These are phyloP conservation scores for Anolis carolinensis DNA, from an alignment of 2,113 vertebrate species.

Conservation along the genomic window DNA sequence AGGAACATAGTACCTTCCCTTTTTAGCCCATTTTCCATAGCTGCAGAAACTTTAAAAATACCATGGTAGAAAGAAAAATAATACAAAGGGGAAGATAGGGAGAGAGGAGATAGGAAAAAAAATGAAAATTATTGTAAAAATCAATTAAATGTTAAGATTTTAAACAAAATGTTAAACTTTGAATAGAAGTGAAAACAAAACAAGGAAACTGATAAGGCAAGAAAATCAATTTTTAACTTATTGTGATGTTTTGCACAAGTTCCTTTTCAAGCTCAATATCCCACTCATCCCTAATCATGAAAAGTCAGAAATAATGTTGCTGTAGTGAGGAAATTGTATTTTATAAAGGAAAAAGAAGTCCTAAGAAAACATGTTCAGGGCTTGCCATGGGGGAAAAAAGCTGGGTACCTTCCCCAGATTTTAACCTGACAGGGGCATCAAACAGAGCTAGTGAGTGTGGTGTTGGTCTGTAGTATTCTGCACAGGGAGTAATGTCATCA, in stretches of 20 bases:
- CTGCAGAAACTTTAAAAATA: constrained; percentile 1
- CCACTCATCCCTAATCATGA: too few species aligned
- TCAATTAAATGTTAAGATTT: not conserved
- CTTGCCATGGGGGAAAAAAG: not conserved
- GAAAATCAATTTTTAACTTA: not conserved
- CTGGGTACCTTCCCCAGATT: too few species aligned
- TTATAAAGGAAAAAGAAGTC: not conserved
- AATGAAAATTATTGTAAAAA: not conserved
- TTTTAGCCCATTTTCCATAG: constrained; percentile 20
- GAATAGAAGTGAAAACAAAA: not conserved
- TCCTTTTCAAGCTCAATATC: not conserved
- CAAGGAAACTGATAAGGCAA: not conserved
- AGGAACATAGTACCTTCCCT: not conserved
- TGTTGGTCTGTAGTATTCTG: too few species aligned
- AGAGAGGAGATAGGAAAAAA: not conserved
- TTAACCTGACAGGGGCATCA: not conserved
- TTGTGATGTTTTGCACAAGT: not conserved
- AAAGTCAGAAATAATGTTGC: not conserved
- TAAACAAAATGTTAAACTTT: constrained; percentile 18
- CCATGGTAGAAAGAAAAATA: not conserved
- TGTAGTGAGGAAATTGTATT: not conserved
- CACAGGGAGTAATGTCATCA: not conserved
- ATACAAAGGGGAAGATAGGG: not conserved
- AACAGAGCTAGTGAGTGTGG: not conserved
- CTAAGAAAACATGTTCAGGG: not conserved